Evolutionary conservation across 2,113 vertebrate genomes (phyloP).

Genomic region (Corythaixoides concolor): DNA sequence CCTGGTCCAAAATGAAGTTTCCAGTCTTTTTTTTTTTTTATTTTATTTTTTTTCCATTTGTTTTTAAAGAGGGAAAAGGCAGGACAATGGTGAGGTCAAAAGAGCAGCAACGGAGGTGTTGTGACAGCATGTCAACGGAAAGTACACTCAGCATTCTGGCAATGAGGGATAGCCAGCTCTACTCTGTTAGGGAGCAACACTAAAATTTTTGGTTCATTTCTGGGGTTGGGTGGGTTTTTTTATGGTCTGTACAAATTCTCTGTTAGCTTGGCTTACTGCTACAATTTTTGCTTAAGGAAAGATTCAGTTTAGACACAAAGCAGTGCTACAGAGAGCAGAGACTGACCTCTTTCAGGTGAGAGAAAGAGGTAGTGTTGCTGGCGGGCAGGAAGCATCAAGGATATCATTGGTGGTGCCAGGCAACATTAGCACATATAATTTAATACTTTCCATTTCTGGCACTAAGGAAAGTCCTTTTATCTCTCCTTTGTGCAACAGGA

Average conservation of each 20-base stretch:
- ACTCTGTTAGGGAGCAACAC: neutral
- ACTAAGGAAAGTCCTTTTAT: neutral
- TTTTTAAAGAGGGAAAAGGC: conserved; percentile 7
- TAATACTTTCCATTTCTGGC: neutral
- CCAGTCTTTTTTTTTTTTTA: neutral
- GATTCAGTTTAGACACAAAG: neutral
- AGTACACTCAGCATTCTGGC: neutral
- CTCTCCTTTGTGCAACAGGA: neutral
- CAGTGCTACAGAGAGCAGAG: neutral
- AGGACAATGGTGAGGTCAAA: conserved; percentile 22
- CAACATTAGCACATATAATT: neutral
- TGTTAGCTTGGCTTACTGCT: neutral
- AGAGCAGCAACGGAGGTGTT: neutral
- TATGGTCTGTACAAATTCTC: neutral
- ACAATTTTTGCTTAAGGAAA: neutral
- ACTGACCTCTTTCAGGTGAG: neutral
- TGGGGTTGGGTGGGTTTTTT: neutral
- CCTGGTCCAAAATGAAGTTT: neutral
- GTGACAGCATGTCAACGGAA: neutral
- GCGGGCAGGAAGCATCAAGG: neutral
- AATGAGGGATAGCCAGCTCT: neutral
- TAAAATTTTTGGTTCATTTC: neutral
- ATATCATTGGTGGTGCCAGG: neutral
- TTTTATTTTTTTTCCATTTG: neutral
- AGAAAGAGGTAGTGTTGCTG: neutral